Percentiles rank a stretch among this genome's conserved stretches.
Evolutionary conservation across 2,888 invertebrate species (phyloP).

Genomic region (Macrosoma leucophasiata): DNA sequence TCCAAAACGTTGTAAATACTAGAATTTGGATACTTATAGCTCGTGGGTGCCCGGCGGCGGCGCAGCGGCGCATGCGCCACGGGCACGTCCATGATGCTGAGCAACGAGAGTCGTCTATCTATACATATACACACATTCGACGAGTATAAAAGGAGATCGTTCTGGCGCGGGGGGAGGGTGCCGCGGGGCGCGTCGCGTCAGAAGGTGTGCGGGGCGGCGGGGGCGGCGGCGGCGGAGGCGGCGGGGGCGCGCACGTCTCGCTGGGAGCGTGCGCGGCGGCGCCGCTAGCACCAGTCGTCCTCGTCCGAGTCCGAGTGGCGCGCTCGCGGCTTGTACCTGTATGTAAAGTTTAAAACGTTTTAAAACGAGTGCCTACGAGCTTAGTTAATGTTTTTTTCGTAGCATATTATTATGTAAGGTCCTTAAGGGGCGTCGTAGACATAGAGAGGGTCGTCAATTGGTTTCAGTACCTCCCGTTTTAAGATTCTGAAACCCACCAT

Average conservation of each 20-base stretch:
- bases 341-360: no score
- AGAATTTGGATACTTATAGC: conserved; percentile 60
- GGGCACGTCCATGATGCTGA: conserved; percentile 60
- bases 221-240: conserved; percentile 28
- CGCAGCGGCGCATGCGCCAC: conserved; percentile 37
- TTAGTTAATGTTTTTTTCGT: no score
- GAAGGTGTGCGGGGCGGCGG: conserved; percentile 40
- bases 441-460: no score
- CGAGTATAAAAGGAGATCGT: conserved; percentile 50
- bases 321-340: conserved; percentile 90
- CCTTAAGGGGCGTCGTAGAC: no score
- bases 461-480: no score
- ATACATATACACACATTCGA: conserved; percentile 52
- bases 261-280: conserved; percentile 65
- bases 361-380: no score
- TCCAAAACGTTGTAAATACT: conserved; percentile 74
- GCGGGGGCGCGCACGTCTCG: conserved; percentile 63
- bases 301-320: conserved; percentile 73
- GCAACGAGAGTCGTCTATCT: conserved; percentile 64
- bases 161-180: conserved; percentile 29
- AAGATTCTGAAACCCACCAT: no score
- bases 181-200: conserved; percentile 34
- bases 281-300: conserved; percentile 75
- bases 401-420: no score
- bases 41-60: conserved; percentile 45